These are phyloP conservation scores for Siniperca scherzeri DNA, from an alignment of 2,797 vertebrate genomes.

Conservation along the genomic window DNA sequence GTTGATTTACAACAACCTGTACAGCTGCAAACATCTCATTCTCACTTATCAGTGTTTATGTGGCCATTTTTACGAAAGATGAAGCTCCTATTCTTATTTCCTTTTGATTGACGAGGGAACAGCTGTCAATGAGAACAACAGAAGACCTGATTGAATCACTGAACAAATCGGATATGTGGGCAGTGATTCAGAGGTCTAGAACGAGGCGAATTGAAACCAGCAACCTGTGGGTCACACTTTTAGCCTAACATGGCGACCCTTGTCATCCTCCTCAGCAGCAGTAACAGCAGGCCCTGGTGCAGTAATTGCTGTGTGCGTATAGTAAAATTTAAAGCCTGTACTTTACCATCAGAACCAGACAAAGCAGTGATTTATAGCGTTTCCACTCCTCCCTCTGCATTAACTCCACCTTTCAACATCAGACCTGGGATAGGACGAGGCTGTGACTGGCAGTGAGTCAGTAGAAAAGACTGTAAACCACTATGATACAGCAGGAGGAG, in stretches of 20 bases:
- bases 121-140: background rate
- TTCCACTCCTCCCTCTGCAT: constrained; percentile 59
- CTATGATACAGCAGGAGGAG: constrained; percentile 51
- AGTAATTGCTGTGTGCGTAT: constrained; percentile 62
- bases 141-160: background rate
- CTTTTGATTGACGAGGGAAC: constrained; percentile 1
- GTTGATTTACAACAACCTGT: background rate
- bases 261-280: constrained; percentile 13
- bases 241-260: background rate
- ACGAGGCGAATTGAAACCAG: background rate
- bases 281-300: constrained; percentile 16
- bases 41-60: background rate
- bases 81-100: background rate
- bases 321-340: constrained; percentile 60
- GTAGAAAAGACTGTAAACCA: constrained; percentile 56
- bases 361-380: constrained; percentile 66
- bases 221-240: background rate
- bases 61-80: background rate
- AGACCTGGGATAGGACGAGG: constrained; percentile 32
- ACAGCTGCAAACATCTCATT: background rate
- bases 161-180: background rate
- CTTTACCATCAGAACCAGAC: constrained; percentile 67
- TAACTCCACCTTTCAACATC: constrained; percentile 61
- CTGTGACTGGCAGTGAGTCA: constrained; percentile 63
- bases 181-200: background rate